phyloP scores from a whole-genome alignment of 1,140 invertebrate genomes.

The Heterodera carotae region DNA sequence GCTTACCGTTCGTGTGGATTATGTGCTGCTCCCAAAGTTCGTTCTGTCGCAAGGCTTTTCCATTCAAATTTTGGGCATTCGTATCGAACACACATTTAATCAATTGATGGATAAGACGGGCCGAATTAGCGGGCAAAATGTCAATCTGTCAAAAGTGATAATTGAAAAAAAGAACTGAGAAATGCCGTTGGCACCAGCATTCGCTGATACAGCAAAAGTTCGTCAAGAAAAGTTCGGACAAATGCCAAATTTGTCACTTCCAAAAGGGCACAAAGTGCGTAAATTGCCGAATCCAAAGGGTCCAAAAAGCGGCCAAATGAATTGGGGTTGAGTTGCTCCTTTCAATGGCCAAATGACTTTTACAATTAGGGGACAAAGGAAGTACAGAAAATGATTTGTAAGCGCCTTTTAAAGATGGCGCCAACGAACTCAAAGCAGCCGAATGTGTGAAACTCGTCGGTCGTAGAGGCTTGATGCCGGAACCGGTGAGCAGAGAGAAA shows the following conservation, averaged over 20 bases:
- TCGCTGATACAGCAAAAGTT: conserved; percentile 36
- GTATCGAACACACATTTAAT: conserved; percentile 28
- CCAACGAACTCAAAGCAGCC: conserved; percentile 13
- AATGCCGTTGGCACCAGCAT: conserved; percentile 16
- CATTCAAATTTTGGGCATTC: conserved; percentile 29
- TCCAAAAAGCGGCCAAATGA: conserved; percentile 39
- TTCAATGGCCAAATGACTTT: conserved; percentile 1
- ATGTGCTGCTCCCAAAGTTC: conserved; percentile 16
- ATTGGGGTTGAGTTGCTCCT: conserved; percentile 38
- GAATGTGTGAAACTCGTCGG: conserved; percentile 37
- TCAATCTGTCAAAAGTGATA: conserved; percentile 25
- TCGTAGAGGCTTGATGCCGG: conserved; percentile 23
- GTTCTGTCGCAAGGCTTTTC: neutral
- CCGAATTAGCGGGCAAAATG: conserved; percentile 26
- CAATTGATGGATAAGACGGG: conserved; percentile 35
- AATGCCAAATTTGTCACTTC: conserved; percentile 35
- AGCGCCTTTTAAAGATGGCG: conserved; percentile 24
- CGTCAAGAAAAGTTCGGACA: conserved; percentile 35
- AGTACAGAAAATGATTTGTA: conserved; percentile 38
- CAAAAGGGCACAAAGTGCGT: conserved; percentile 30
- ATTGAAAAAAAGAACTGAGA: neutral
- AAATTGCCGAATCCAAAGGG: conserved; percentile 28
- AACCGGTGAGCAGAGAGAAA: conserved; percentile 31
- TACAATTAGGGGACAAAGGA: neutral
- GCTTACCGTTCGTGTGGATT: neutral